Evolutionary conservation across 2,113 vertebrate genomes (phyloP), one percentile per base, ranked within the genome.

Genomic region (Microtus montanus): DNA sequence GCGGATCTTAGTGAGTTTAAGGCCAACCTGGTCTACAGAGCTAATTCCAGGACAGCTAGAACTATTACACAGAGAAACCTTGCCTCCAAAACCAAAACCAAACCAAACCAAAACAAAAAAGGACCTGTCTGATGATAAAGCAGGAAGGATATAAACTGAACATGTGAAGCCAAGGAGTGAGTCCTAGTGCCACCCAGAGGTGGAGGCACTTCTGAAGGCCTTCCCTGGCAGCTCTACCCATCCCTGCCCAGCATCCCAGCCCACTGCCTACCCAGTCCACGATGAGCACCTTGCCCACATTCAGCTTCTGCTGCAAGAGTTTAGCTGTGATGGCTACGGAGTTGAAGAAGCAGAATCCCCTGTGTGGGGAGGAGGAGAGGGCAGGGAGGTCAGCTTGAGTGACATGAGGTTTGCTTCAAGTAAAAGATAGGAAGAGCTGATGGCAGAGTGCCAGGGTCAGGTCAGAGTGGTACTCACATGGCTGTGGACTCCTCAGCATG

Each of bases 321-420:
- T 99, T 99, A 88, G 99, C 99, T 94, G 99, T 99, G 1, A 99
- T 99, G 89, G 99, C 99, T 83, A 99, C 99, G 0, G 99, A 99
- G 98, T 99, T 99, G 98, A 99, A 99, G 97, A 99, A 99, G 98
- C 99, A 99, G 98, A 99, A 99, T n/a, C 99, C 99, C 99, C 99
- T 99, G 79, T 44, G 74, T 54, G 92, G 30, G n/a, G 33, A 13
- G 83, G 20, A 84, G 58, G 49, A 89, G 64, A 85, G 58, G 83
- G 58, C 7, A 2, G 4, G 54, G 73, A 58, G 49, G 61, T 95
- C 77, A 93, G 90, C 66, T 22, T 58, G 28, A n/a, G 28, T 7
- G 13, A 64, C 1, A 0, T 0, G 13, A 13, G 22, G 0, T 58
- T 68, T 7, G 49, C 14, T 64, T 73, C 44, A 7, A 84, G 49